A percentile compares a stretch with the other conserved stretches of the same genome.
phyloP scores from a whole-genome alignment of 2,113 vertebrate species.

The Lipotes vexillifer region DNA sequence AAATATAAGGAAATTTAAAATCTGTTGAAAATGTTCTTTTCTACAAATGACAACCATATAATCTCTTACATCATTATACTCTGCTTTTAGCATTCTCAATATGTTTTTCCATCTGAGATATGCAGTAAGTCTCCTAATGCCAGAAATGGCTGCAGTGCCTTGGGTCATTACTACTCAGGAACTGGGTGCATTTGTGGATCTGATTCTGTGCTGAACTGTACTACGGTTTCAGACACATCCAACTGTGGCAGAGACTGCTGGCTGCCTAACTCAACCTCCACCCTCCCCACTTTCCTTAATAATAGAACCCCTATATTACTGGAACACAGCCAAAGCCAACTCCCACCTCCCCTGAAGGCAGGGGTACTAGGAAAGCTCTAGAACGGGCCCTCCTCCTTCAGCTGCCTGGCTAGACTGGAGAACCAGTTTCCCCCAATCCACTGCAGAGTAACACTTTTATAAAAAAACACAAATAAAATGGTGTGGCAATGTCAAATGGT shows the following conservation, averaged over 20 bases:
- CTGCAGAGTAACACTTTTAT: not conserved
- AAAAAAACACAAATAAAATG: not conserved
- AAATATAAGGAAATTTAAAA: not conserved
- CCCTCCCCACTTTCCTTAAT: not conserved
- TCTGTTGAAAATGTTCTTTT: not conserved
- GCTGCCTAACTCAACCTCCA: not conserved
- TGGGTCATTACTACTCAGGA: not conserved
- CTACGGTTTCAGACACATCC: not conserved
- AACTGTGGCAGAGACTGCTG: not conserved
- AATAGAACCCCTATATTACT: not conserved
- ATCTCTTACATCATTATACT: not conserved
- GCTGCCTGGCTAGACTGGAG: not conserved
- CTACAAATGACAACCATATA: not conserved
- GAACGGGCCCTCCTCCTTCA: not conserved
- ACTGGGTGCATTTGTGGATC: not conserved
- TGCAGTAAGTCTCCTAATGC: not conserved
- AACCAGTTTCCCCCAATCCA: not conserved
- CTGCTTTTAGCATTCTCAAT: not conserved
- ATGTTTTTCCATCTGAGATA: not conserved
- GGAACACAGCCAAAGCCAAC: not conserved
- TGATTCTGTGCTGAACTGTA: not conserved
- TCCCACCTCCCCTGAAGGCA: not conserved
- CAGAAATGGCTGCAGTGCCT: not conserved
- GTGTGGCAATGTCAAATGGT: not conserved
- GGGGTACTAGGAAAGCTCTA: not conserved